Percentiles rank a stretch among this genome's conserved stretches.
phyloP scores from a whole-genome alignment of 2,113 vertebrate species.

The Machaerirhynchus nigripectus region DNA sequence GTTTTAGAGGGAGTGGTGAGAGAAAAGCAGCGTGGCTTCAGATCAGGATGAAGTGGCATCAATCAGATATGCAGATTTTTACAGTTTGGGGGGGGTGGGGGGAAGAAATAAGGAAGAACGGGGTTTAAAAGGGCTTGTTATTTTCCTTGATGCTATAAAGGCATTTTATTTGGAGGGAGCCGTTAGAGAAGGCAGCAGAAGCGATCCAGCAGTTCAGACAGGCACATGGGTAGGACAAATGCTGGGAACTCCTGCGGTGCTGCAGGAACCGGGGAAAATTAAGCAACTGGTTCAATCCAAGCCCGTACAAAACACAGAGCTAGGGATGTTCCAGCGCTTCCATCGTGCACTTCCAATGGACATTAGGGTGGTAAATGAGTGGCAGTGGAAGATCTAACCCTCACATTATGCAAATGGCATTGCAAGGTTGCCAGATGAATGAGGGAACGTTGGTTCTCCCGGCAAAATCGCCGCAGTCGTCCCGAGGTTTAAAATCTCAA shows the following conservation, averaged over 20 bases:
- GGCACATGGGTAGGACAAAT: background rate
- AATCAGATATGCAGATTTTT: conserved; percentile 9
- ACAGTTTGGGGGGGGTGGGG: background rate
- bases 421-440: background rate
- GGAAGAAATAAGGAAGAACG: background rate
- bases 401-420: conserved; percentile 15
- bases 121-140: background rate
- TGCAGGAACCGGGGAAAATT: conserved; percentile 4
- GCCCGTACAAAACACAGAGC: background rate
- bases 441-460: background rate
- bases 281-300: conserved; percentile 4
- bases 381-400: background rate
- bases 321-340: background rate
- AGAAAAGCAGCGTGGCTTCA: background rate
- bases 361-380: background rate
- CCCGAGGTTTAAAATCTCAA: background rate
- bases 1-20: background rate
- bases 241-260: background rate
- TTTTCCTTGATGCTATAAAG: background rate
- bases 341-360: background rate
- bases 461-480: background rate
- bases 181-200: background rate
- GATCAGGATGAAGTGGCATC: background rate
- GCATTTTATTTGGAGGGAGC: background rate
- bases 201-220: background rate